Evolutionary conservation across 2,797 vertebrate genomes (phyloP), one percentile per base, ranked within the genome.

Genomic region (Eutrigla gurnardus): DNA sequence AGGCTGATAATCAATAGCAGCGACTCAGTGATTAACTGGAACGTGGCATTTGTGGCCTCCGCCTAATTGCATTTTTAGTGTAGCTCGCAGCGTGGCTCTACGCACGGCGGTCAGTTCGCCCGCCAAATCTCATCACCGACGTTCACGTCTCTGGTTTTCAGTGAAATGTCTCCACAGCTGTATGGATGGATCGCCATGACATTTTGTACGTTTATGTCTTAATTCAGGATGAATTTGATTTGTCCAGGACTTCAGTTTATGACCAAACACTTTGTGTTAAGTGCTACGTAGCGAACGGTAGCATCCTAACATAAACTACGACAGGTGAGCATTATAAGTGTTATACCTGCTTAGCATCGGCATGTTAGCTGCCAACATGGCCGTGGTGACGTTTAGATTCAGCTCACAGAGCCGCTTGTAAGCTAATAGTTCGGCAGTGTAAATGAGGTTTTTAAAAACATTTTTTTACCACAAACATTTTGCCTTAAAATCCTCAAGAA

Each of bases 11-110:
- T 37, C 58, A 43, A 40, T 25, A 62, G 33, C 46, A 53, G 10
- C 54, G 68, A 75, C 47, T 60, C 67, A 64, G 3, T 46, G n/a
- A 54, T 71, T 46, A 69, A 15, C 52, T 47, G 46, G 17, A 69
- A 57, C 6, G 32, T 40, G 2, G 13, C 25, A 15, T 25, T 37
- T 67, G 49, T 35, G 35, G 62, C 62, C 17, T 79, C 70, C 61
- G 17, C 14, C 61, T 49, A 65, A 55, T 33, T 17, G 37, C 14
- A 42, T 65, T 40, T 40, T 17, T 53, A 53, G 37, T 47, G 7
- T 36, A 57, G 7, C 14, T 47, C 45, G 7, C 15, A 45, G 14
- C 14, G 17, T 11, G 36, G 5, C 55, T 0, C 35, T n/a, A 39
- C 12, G 17, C 14, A 39, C 39, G 17, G n/a, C 36, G 3, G 15